Conservation (phyloP, 2,797 vertebrate species). For the Gallinago nigripennis region DNA sequence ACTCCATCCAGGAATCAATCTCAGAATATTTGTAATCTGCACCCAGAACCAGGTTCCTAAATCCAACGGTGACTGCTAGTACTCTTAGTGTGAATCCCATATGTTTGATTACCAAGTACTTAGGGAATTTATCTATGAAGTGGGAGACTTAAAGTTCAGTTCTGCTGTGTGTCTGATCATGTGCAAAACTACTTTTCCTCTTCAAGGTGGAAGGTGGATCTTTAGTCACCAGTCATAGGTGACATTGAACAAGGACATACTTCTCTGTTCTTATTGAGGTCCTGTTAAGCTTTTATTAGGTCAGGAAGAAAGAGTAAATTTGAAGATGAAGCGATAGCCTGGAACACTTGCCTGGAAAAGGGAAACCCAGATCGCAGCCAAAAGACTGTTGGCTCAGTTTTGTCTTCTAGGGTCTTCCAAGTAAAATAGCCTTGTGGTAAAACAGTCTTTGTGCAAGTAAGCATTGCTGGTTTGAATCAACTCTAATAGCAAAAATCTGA, state of each 20-base stretch:
- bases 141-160: neutral
- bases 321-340: neutral
- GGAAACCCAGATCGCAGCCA: neutral
- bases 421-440: neutral
- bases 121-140: neutral
- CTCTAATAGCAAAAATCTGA: neutral
- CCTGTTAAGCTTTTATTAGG: neutral
- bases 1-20: neutral
- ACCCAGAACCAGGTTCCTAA: neutral
- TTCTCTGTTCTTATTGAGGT: neutral
- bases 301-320: neutral
- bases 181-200: neutral
- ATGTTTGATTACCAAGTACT: neutral
- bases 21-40: neutral
- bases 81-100: neutral
- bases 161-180: neutral
- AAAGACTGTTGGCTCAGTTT: neutral
- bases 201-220: neutral
- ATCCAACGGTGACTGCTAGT: neutral
- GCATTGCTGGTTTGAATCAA: neutral
- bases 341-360: neutral
- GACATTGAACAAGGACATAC: neutral
- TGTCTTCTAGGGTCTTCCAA: neutral
- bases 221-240: neutral
- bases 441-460: neutral